phyloP scores from a whole-genome alignment of 2,888 invertebrate genomes.

The Lasioglossum marginatum region DNA sequence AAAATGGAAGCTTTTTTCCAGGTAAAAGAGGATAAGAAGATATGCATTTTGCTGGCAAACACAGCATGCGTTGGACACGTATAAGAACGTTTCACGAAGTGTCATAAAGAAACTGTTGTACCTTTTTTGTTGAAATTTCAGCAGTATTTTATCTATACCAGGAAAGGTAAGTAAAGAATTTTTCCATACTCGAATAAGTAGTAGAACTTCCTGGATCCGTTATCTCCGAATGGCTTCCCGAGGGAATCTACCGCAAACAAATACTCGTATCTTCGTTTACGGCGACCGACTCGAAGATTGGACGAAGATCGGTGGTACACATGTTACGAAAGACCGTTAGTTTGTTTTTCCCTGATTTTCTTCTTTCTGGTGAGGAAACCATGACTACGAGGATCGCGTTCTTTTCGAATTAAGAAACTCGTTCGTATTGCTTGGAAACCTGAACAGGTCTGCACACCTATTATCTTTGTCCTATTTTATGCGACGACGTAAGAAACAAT shows the following conservation, averaged over 20 bases:
- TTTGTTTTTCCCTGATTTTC: conserved; percentile 45
- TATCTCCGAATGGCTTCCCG: conserved; percentile 60
- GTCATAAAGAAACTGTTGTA: conserved; percentile 18
- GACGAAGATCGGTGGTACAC: conserved; percentile 24
- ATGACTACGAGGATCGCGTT: conserved; percentile 25
- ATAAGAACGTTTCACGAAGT: neutral
- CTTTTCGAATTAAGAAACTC: conserved; percentile 14
- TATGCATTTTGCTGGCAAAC: neutral
- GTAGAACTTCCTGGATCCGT: conserved; percentile 56
- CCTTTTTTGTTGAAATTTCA: conserved; percentile 21
- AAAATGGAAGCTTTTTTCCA: neutral
- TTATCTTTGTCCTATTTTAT: neutral
- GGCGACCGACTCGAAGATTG: conserved; percentile 42
- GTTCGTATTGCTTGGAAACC: neutral
- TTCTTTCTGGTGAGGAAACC: conserved; percentile 4
- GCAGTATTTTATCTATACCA: conserved; percentile 33
- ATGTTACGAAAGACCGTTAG: conserved; percentile 42
- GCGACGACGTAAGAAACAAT: neutral
- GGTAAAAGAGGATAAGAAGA: neutral
- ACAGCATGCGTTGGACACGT: neutral
- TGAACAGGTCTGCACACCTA: neutral
- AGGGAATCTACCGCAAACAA: conserved; percentile 73
- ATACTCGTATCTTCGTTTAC: conserved; percentile 62
- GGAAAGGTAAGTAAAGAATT: conserved; percentile 29
- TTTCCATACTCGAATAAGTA: conserved; percentile 12